Percentiles rank a stretch among this genome's conserved stretches.
phyloP scores from a whole-genome alignment of 2,113 vertebrate species.

The Cheirogaleus medius region DNA sequence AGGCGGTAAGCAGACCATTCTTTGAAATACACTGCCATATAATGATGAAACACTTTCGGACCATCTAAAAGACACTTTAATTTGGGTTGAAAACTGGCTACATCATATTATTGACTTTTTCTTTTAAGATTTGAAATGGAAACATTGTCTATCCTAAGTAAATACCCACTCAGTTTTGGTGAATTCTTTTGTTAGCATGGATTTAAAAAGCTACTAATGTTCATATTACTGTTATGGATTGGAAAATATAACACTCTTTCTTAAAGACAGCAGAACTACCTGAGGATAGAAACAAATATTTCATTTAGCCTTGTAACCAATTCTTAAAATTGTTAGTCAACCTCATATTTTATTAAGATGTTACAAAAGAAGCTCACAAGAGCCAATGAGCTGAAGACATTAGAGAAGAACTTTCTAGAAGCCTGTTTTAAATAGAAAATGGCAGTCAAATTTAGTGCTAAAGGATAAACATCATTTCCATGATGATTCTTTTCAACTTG shows the following conservation, averaged over 20 bases:
- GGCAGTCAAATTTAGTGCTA: not conserved
- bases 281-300: constrained; percentile 31
- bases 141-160: not conserved
- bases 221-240: not conserved
- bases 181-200: not conserved
- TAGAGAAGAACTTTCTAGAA: not conserved
- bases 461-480: constrained; percentile 28
- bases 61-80: not conserved
- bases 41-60: not conserved
- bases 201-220: not conserved
- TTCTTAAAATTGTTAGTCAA: constrained; percentile 45
- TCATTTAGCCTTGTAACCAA: not conserved
- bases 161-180: not conserved
- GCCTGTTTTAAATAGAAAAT: constrained; percentile 49
- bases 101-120: not conserved
- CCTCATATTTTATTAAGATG: constrained; percentile 28
- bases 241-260: not conserved
- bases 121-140: not conserved
- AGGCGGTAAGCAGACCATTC: not conserved
- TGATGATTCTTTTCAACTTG: not conserved
- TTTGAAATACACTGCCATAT: not conserved
- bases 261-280: not conserved
- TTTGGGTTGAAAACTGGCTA: not conserved
- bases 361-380: constrained; percentile 11
- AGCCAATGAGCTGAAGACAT: not conserved